phyloP scores from a whole-genome alignment of 2,113 vertebrate species.

The Ursus arctos region DNA sequence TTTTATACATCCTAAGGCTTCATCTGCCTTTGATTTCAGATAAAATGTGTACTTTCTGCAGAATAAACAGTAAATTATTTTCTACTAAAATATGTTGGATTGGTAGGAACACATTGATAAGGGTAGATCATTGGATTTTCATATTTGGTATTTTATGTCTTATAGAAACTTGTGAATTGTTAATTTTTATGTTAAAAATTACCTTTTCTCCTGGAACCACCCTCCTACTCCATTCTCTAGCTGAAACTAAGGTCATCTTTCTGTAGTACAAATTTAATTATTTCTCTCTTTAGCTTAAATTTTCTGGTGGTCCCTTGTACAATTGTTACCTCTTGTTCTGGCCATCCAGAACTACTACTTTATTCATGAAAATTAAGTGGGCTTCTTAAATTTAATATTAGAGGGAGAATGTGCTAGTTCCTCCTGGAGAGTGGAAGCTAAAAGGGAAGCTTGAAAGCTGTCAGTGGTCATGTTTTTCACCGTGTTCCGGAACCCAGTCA shows the following conservation, averaged over 20 bases:
- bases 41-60: slow-evolving; percentile 39
- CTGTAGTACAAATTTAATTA: not conserved
- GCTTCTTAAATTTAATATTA: not conserved
- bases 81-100: not conserved
- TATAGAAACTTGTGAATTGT: slow-evolving; percentile 9
- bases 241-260: not conserved
- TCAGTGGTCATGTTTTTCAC: not conserved
- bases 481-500: not conserved
- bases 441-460: not conserved
- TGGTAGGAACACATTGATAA: not conserved
- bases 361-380: slow-evolving; percentile 3
- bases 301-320: not conserved
- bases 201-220: not conserved
- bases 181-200: slow-evolving; percentile 28
- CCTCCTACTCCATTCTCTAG: not conserved
- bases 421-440: not conserved
- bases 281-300: not conserved
- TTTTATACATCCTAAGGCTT: not conserved
- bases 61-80: not conserved
- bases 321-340: not conserved
- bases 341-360: not conserved
- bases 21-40: slow-evolving; percentile 29
- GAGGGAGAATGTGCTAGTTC: not conserved
- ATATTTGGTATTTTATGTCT: not conserved
- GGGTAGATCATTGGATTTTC: slow-evolving; percentile 24